These are phyloP conservation scores for Hypsopygia costalis DNA, from an alignment of 2,888 invertebrate species.

Conservation along the genomic window DNA sequence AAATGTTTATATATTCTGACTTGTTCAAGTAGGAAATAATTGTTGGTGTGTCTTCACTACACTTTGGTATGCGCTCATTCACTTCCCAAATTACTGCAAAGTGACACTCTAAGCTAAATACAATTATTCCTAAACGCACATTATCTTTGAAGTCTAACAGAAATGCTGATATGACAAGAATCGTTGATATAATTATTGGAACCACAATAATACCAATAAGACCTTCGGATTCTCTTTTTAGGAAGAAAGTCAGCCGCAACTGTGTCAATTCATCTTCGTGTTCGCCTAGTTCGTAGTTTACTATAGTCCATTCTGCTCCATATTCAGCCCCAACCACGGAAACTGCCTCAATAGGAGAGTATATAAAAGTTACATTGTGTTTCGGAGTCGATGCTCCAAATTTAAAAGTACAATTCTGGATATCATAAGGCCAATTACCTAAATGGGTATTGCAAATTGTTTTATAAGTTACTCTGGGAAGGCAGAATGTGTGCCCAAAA, in stretches of 20 bases:
- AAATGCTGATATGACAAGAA: slow-evolving; percentile 28
- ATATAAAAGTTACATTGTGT: slow-evolving; percentile 18
- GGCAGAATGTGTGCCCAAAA: slow-evolving; percentile 25
- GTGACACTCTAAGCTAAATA: slow-evolving; percentile 8
- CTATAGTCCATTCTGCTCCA: slow-evolving; percentile 41
- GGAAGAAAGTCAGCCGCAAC: slow-evolving; percentile 31
- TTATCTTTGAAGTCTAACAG: slow-evolving; percentile 30
- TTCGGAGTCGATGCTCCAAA: slow-evolving; percentile 16
- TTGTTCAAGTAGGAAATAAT: not conserved
- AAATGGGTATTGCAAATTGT: slow-evolving; percentile 29
- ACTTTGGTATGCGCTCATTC: slow-evolving; percentile 8
- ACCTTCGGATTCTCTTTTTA: slow-evolving; percentile 38
- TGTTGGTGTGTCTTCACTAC: slow-evolving; percentile 7
- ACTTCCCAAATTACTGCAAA: slow-evolving; percentile 5
- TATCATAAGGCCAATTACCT: slow-evolving; percentile 39
- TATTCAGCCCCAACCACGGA: slow-evolving; percentile 26
- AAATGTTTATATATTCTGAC: not conserved
- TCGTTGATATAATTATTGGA: slow-evolving; percentile 32
- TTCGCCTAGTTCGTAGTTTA: slow-evolving; percentile 26
- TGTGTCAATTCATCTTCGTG: slow-evolving; percentile 19
- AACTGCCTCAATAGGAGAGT: slow-evolving; percentile 17
- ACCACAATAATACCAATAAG: slow-evolving; percentile 34
- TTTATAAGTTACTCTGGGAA: slow-evolving; percentile 3
- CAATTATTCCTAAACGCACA: slow-evolving; percentile 10
- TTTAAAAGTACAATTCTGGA: slow-evolving; percentile 30